Conservation (phyloP, 1,140 invertebrate species). For the Drosophila parabipectinata region DNA sequence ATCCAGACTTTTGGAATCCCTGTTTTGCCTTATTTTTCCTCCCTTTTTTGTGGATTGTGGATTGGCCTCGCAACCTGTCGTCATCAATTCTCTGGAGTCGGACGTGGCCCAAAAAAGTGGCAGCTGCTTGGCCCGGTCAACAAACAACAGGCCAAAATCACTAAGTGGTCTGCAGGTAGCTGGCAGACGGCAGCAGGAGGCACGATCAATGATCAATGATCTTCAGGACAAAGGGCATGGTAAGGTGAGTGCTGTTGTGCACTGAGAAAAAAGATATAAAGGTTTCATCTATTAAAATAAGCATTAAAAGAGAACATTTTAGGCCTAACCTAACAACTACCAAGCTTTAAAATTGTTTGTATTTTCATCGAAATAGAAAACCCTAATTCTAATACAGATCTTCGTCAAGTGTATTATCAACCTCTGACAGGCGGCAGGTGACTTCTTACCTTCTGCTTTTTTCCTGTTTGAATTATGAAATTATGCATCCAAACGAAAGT, state of each 20-base stretch:
- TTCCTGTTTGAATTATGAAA: slow-evolving; percentile 66
- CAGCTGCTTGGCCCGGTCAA: slow-evolving; percentile 61
- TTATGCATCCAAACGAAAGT: slow-evolving; percentile 37
- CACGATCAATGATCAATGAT: slow-evolving; percentile 61
- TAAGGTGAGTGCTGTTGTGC: background rate
- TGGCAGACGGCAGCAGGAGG: slow-evolving; percentile 46
- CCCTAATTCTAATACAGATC: background rate
- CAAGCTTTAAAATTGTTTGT: too few species aligned
- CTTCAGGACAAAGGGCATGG: slow-evolving; percentile 35
- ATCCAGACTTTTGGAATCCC: slow-evolving; percentile 20
- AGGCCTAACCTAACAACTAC: too few species aligned
- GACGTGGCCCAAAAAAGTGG: slow-evolving; percentile 33
- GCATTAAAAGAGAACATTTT: too few species aligned
- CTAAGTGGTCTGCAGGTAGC: slow-evolving; percentile 70
- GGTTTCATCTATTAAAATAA: too few species aligned
- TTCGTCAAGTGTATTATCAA: background rate
- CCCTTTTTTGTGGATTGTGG: background rate
- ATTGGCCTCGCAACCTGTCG: slow-evolving; percentile 69
- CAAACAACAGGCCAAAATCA: slow-evolving; percentile 54
- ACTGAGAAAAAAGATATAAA: background rate
- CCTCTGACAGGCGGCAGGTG: slow-evolving; percentile 37
- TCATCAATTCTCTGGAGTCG: slow-evolving; percentile 72
- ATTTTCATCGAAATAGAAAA: too few species aligned
- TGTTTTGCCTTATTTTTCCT: slow-evolving; percentile 12
- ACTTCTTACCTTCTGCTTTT: slow-evolving; percentile 43